Conservation (phyloP, 2,888 invertebrate species). For the Perizoma affinitatum region DNA sequence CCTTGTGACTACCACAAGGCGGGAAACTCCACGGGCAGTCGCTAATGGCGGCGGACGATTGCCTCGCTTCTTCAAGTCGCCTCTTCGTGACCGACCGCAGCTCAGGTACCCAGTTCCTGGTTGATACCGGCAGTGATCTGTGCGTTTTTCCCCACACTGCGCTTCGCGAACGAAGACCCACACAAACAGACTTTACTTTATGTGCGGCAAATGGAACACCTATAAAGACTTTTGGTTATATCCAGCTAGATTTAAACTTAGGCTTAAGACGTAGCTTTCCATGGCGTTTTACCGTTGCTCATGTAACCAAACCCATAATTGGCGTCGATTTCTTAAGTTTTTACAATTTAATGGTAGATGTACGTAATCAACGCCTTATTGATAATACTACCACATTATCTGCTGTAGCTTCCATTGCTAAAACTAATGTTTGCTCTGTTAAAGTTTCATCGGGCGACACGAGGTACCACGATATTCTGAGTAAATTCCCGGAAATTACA, state of each 20-base stretch:
- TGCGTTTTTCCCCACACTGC: slow-evolving; percentile 2
- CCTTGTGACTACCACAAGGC: slow-evolving; percentile 3
- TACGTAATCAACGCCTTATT: slow-evolving; percentile 4
- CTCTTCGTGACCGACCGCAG: not conserved
- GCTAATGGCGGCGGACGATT: slow-evolving; percentile 18
- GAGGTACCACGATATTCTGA: slow-evolving; percentile 11
- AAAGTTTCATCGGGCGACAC: slow-evolving; percentile 4
- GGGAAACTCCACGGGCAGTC: slow-evolving; percentile 21
- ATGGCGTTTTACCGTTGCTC: slow-evolving; percentile 12
- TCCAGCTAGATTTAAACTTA: slow-evolving; percentile 1
- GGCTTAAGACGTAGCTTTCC: slow-evolving; percentile 7
- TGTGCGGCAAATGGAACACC: slow-evolving; percentile 1
- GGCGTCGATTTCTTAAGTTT: slow-evolving; percentile 10
- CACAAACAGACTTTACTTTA: not conserved
- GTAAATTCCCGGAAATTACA: slow-evolving; percentile 20
- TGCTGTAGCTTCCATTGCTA: not conserved
- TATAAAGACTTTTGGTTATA: not conserved
- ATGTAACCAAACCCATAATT: slow-evolving; percentile 10
- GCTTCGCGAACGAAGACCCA: slow-evolving; percentile 2
- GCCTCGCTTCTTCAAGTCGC: not conserved
- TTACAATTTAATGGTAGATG: slow-evolving; percentile 6
- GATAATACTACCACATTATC: not conserved
- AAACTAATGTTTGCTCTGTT: not conserved
- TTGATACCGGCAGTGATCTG: not conserved
- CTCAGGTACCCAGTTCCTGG: not conserved